These are phyloP conservation scores for Formica selysi DNA, from an alignment of 1,140 invertebrate genomes.

Conservation along the genomic window DNA sequence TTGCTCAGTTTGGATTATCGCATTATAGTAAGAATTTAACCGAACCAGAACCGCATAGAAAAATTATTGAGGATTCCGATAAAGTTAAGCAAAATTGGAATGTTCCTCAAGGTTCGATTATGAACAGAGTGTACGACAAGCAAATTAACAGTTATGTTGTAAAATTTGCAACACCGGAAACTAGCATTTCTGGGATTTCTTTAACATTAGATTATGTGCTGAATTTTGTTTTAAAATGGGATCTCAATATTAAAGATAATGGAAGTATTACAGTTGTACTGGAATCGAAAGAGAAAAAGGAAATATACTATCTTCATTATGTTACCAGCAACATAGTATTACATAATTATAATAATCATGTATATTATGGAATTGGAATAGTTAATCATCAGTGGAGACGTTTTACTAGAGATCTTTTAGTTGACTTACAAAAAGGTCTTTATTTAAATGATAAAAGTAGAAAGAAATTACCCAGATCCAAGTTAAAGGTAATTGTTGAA, in stretches of 20 bases:
- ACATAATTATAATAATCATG: conserved; percentile 90
- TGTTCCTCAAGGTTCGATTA: conserved; percentile 88
- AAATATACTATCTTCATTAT: conserved; percentile 94
- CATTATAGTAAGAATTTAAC: conserved; percentile 98
- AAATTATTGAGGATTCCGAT: conserved; percentile 92
- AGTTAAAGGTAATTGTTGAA: conserved; percentile 89
- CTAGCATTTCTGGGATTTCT: conserved; percentile 89
- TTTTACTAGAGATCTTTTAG: conserved; percentile 94
- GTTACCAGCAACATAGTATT: conserved; percentile 92
- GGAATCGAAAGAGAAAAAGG: conserved; percentile 92
- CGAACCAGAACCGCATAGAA: conserved; percentile 91
- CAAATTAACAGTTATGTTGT: conserved; percentile 88
- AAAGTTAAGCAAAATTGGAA: conserved; percentile 89
- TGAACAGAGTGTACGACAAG: conserved; percentile 88
- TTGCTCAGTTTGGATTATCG: conserved; percentile 98
- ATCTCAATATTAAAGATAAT: conserved; percentile 91
- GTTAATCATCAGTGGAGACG: conserved; percentile 91
- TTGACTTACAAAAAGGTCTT: conserved; percentile 96
- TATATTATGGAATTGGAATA: conserved; percentile 95
- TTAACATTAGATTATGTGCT: conserved; percentile 91
- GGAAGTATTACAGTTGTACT: conserved; percentile 93
- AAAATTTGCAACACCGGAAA: conserved; percentile 91
- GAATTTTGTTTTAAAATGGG: conserved; percentile 92
- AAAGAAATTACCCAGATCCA: conserved; percentile 91
- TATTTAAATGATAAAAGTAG: conserved; percentile 89